Evolutionary conservation across 1,140 invertebrate species (phyloP), one percentile per base, ranked within the genome.

Genomic region (Zaprionus taronus): DNA sequence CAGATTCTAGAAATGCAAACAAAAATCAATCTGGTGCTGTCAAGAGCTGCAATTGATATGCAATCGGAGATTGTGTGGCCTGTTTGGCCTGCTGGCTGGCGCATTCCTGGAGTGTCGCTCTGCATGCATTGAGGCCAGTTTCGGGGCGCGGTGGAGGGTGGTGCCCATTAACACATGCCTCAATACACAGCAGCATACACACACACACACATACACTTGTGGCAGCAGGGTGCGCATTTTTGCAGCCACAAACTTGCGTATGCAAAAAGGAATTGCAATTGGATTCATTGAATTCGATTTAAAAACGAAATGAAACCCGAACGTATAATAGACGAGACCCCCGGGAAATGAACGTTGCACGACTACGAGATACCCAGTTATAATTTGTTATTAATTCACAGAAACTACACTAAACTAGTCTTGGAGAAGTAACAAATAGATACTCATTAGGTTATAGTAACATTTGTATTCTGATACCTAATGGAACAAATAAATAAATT

Each of bases 261-360:
- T 90, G 81, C 81, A 90, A 80, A 72, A 75, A 77, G 81, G 70
- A 79, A 82, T 80, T 91, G 86, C 73, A 85, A 85, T 91, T 81
- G 77, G 85, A 80, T 90, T 90, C 85, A 90, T 85, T 80, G 85
- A 90, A 90, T 90, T 85, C 85, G 82, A 85, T 90, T 90, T 90
- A 80, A 91, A 90, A 82, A 72, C 72, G 69, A 77, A 84, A 81
- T 81, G 36, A 69, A 79, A 81, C n/a, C 41, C 41, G n/a, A 17
- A 47, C 41, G n/a, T n/a, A 47, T 17, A 47, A 47, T 47, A 47
- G 41, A 58, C 62, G 74, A 79, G 78, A 69, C 34, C 49, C 5
- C 2, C 14, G 5, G 4, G 17, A 20, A 12, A 41, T 4, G 12
- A 9, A 15, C 1, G 12, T 17, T 28, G 51, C 24, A 15, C 5